These are phyloP conservation scores for Thalassarche chlororhynchos DNA, from an alignment of 2,113 vertebrate species.

Conservation along the genomic window DNA sequence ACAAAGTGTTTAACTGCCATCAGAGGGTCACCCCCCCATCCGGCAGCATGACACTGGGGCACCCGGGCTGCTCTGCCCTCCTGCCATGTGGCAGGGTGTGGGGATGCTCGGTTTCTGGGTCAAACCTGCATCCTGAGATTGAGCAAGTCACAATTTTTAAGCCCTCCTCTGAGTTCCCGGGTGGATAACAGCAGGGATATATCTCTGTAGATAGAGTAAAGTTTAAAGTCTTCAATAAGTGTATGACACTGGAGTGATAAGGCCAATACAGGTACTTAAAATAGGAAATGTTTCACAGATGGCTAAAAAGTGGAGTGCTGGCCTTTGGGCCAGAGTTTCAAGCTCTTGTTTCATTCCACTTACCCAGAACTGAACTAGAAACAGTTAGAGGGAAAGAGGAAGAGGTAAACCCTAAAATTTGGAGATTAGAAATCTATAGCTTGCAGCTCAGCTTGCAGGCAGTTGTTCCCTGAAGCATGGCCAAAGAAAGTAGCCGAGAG, in stretches of 20 bases:
- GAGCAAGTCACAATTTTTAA: background rate
- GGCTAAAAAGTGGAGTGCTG: background rate
- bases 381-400: background rate
- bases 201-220: background rate
- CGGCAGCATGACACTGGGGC: rapidly evolving
- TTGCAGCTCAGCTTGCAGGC: background rate
- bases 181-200: background rate
- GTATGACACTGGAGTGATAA: background rate
- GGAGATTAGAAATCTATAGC: background rate
- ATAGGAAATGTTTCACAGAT: background rate
- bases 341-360: background rate
- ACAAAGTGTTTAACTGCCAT: background rate
- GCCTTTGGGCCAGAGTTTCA: background rate
- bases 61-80: background rate
- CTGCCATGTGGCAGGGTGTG: background rate
- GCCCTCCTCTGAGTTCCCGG: background rate
- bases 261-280: background rate
- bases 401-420: background rate
- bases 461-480: background rate
- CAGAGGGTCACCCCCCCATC: background rate
- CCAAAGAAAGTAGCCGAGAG: background rate
- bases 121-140: background rate
- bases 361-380: background rate
- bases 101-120: background rate
- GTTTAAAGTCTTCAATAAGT: background rate